phyloP scores from a whole-genome alignment of 1,140 invertebrate species.

The Drosophila pseudoananassae region DNA sequence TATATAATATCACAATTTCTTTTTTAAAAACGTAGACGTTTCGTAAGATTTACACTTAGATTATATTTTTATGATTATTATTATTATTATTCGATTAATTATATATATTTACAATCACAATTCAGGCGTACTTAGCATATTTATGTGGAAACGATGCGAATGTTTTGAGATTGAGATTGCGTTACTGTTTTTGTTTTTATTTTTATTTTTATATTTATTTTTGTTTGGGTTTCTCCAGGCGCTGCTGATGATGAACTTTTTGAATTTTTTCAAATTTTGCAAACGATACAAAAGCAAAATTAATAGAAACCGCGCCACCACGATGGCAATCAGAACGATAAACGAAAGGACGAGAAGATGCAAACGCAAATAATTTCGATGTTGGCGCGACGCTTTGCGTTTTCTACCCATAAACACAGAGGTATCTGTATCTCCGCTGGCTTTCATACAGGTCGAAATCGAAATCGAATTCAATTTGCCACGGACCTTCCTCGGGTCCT shows the following conservation, averaged over 20 bases:
- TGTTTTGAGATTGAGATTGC: constrained; percentile 57
- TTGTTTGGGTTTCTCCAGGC: constrained; percentile 19
- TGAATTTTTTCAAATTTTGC: constrained; percentile 78
- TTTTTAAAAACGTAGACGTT: constrained; percentile 79
- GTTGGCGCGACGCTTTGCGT: constrained; percentile 81
- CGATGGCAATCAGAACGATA: constrained; percentile 80
- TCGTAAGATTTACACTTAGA: constrained; percentile 72
- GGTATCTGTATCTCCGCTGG: constrained; percentile 39
- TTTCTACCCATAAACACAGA: constrained; percentile 84
- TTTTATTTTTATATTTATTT: constrained; percentile 24
- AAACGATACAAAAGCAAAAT: constrained; percentile 83
- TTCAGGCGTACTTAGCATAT: constrained; percentile 59
- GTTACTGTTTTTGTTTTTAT: constrained; percentile 44
- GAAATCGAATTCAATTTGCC: constrained; percentile 42
- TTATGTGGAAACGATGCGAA: constrained; percentile 57
- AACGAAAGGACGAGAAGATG: constrained; percentile 82
- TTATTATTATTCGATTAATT: constrained; percentile 48
- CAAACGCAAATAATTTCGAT: constrained; percentile 84
- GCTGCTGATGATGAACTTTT: constrained; percentile 60
- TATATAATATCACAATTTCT: constrained; percentile 77
- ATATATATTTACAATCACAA: constrained; percentile 77
- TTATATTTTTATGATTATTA: constrained; percentile 25
- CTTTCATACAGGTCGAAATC: constrained; percentile 43
- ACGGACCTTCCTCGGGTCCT: constrained; percentile 40
- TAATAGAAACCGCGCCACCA: constrained; percentile 75